phyloP scores from a whole-genome alignment of 2,797 vertebrate species.

The Acrocephalus scirpaceus region DNA sequence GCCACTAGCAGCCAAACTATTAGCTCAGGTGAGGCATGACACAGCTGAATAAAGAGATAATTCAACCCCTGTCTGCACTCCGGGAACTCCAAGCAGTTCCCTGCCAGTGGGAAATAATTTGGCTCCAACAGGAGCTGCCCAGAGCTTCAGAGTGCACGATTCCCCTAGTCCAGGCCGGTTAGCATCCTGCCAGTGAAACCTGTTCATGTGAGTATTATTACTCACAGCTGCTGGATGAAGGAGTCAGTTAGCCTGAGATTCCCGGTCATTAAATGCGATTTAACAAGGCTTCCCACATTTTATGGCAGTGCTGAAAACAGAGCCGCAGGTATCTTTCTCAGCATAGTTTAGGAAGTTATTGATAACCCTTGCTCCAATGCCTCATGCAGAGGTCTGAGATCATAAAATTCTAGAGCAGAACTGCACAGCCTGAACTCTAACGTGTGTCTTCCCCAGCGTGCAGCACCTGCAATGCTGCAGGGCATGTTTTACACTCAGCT shows the following conservation, averaged over 20 bases:
- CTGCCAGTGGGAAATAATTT: neutral
- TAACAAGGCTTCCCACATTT: slow-evolving; percentile 25
- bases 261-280: neutral
- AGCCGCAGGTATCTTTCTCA: neutral
- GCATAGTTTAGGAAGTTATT: neutral
- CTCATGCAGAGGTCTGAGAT: neutral
- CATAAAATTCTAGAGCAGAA: neutral
- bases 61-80: neutral
- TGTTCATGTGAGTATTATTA: neutral
- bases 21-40: neutral
- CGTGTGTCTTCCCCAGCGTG: rapidly evolving
- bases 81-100: rapidly evolving
- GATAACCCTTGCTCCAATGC: neutral
- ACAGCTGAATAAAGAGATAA: neutral
- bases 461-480: rapidly evolving
- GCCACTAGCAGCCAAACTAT: neutral
- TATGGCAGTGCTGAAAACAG: neutral
- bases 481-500: rapidly evolving
- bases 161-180: neutral
- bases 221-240: neutral
- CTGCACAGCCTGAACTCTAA: neutral
- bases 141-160: neutral
- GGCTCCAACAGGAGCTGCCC: neutral
- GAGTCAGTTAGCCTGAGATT: neutral
- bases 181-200: neutral